Percentiles rank a stretch among this genome's conserved stretches.
Evolutionary conservation across 2,888 invertebrate genomes (phyloP).

Genomic region (Acrobasis repandana): DNA sequence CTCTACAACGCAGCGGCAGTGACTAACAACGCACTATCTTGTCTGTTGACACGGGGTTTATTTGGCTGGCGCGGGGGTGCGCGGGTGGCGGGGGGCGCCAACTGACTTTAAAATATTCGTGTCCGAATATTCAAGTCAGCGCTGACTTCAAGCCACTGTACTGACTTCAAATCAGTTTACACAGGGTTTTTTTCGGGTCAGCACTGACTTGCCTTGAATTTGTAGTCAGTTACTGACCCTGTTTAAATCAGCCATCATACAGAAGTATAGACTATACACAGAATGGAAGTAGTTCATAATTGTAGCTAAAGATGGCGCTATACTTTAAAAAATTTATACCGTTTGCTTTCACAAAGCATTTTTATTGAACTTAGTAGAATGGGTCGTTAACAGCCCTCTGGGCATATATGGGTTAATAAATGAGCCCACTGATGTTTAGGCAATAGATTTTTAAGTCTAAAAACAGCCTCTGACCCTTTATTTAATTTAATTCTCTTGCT

Average conservation of each 20-base stretch:
- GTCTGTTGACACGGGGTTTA: neutral
- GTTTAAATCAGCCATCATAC: constrained; percentile 3
- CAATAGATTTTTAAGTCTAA: too few relatives aligned
- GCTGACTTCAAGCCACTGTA: constrained; percentile 18
- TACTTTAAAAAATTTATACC: too few relatives aligned
- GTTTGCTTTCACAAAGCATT: too few relatives aligned
- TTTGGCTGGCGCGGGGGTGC: neutral
- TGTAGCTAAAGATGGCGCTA: too few relatives aligned
- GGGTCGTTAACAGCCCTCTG: too few relatives aligned
- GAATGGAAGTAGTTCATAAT: too few relatives aligned
- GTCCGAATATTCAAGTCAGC: constrained; percentile 24
- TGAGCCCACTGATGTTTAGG: too few relatives aligned
- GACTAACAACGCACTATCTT: neutral
- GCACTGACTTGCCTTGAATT: constrained; percentile 25
- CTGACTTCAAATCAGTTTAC: constrained; percentile 26
- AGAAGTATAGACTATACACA: too few relatives aligned
- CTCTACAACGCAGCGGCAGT: neutral
- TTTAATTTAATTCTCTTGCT: too few relatives aligned
- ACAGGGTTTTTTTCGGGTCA: constrained; percentile 19
- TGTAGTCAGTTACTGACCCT: constrained; percentile 16
- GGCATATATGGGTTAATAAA: too few relatives aligned
- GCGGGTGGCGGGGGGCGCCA: constrained; percentile 17
- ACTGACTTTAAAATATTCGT: constrained; percentile 23
- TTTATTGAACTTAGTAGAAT: too few relatives aligned
- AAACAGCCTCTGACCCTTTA: too few relatives aligned